Evolutionary conservation across 2,797 vertebrate genomes (phyloP).

Genomic region (Chelonia mydas): DNA sequence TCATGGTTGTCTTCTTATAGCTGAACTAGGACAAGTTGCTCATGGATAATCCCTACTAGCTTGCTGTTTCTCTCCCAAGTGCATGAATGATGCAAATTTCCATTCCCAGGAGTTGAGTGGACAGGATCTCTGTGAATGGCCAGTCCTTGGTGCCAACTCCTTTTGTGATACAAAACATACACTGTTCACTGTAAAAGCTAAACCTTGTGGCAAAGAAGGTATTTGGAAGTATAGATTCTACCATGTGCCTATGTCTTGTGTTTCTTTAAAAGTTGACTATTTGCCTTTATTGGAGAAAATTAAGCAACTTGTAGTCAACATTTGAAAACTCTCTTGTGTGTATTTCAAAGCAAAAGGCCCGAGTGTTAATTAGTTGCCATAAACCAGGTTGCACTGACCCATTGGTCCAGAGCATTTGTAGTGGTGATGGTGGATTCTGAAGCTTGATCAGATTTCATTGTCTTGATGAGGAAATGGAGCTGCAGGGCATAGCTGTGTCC

Average conservation of each 20-base stretch:
- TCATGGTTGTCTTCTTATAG: not conserved
- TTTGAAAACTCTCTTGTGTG: not conserved
- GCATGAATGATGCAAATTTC: not conserved
- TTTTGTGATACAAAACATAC: not conserved
- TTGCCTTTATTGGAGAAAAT: not conserved
- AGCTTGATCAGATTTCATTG: not conserved
- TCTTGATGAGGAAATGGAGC: not conserved
- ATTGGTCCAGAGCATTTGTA: not conserved
- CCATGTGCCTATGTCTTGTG: not conserved
- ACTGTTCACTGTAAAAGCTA: not conserved
- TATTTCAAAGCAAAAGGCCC: not conserved
- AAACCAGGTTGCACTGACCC: not conserved
- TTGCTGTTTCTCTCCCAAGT: not conserved
- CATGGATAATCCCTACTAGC: not conserved
- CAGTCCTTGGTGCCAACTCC: not conserved
- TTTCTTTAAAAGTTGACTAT: not conserved
- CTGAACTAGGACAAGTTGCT: not conserved
- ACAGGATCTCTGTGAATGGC: not conserved
- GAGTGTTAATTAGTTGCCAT: not conserved
- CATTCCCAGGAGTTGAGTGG: not conserved
- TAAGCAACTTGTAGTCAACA: not conserved
- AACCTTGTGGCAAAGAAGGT: not conserved
- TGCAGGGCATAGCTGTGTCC: not conserved
- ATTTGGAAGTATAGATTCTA: not conserved
- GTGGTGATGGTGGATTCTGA: not conserved